Percentiles rank a stretch among this genome's conserved stretches.
Conservation (phyloP, 2,888 invertebrate species). For the Agrilus cyanescens region DNA sequence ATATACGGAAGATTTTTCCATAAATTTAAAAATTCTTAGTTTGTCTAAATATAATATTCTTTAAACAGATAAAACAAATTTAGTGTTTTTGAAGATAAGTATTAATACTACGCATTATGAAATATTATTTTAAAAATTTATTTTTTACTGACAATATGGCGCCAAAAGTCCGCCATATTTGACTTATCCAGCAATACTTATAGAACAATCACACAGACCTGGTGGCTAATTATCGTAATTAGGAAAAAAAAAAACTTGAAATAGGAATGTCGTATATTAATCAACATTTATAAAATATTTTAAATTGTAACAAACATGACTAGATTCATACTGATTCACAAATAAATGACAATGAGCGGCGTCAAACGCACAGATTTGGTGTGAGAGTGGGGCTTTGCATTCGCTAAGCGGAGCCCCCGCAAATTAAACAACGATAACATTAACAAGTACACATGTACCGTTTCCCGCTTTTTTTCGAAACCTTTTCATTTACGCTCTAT, state of each 20-base stretch:
- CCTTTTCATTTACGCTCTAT: conserved; percentile 17
- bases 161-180: no score
- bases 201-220: no score
- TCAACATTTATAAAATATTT: conserved; percentile 45
- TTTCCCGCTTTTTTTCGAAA: conserved; percentile 19
- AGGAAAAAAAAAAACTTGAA: conserved; percentile 23
- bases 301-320: conserved; percentile 44
- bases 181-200: no score
- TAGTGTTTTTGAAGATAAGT: no score
- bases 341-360: conserved; percentile 36
- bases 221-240: no score
- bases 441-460: conserved; percentile 31
- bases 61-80: no score
- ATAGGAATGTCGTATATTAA: conserved; percentile 44
- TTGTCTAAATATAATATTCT: no score
- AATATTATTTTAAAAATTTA: no score
- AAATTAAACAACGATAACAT: conserved; percentile 35
- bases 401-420: conserved; percentile 38
- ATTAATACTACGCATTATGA: no score
- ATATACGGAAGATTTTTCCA: no score
- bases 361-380: conserved; percentile 27
- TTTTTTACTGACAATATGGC: no score
- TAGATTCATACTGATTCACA: conserved; percentile 42
- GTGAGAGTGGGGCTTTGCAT: conserved; percentile 26
- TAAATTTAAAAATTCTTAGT: no score